These are phyloP conservation scores for Ceraclea dissimilis DNA, from an alignment of 2,888 invertebrate genomes.

Conservation along the genomic window DNA sequence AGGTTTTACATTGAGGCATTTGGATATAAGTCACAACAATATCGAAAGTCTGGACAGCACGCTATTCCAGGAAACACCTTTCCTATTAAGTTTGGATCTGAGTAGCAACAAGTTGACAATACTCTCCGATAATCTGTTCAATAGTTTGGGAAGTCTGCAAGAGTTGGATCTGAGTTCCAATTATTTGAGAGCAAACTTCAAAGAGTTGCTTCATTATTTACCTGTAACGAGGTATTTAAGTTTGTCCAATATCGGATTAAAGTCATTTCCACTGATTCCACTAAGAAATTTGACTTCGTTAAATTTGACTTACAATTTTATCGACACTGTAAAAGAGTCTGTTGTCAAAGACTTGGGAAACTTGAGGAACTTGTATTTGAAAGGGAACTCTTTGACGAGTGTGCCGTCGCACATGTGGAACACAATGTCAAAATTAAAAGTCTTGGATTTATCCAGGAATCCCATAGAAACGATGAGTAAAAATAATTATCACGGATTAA, in stretches of 20 bases:
- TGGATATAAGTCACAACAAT: slow-evolving; percentile 71
- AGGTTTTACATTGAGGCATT: slow-evolving; percentile 67
- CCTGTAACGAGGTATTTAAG: slow-evolving; percentile 72
- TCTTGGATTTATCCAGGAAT: slow-evolving; percentile 74
- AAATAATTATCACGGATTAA: slow-evolving; percentile 64
- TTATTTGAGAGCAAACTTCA: slow-evolving; percentile 74
- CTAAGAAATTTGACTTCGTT: slow-evolving; percentile 70
- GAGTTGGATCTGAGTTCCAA: slow-evolving; percentile 75
- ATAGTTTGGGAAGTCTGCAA: slow-evolving; percentile 69
- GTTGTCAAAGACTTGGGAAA: slow-evolving; percentile 63
- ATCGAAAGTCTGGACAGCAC: slow-evolving; percentile 83
- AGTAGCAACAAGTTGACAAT: slow-evolving; percentile 76
- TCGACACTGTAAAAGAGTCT: slow-evolving; percentile 62
- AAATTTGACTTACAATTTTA: slow-evolving; percentile 71
- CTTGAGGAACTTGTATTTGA: slow-evolving; percentile 66
- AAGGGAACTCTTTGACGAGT: slow-evolving; percentile 67
- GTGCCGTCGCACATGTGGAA: slow-evolving; percentile 70
- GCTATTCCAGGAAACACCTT: slow-evolving; percentile 77
- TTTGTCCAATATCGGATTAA: slow-evolving; percentile 70
- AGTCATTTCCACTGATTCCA: slow-evolving; percentile 67
- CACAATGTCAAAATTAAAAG: slow-evolving; percentile 62
- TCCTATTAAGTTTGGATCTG: slow-evolving; percentile 68
- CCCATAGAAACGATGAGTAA: slow-evolving; percentile 67
- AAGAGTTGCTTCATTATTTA: slow-evolving; percentile 80
- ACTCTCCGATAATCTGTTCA: slow-evolving; percentile 82